These are phyloP conservation scores for Acleris literana DNA, from an alignment of 2,888 invertebrate species.

Conservation along the genomic window DNA sequence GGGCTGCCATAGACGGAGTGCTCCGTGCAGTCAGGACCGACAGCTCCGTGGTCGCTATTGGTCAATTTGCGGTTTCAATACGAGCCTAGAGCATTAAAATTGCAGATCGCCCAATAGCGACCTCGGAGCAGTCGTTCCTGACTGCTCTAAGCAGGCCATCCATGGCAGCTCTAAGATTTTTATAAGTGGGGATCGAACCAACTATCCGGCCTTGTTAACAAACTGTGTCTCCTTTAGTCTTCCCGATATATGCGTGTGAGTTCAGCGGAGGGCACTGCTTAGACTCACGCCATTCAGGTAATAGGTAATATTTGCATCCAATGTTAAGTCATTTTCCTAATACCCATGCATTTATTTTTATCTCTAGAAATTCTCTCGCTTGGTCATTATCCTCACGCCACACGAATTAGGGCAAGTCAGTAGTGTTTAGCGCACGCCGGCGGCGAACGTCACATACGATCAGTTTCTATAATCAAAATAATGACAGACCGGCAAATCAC, in stretches of 20 bases:
- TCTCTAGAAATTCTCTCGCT: constrained; percentile 18
- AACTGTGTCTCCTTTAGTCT: neutral
- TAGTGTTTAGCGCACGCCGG: constrained; percentile 20
- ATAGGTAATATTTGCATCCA: neutral
- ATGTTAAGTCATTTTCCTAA: constrained; percentile 18
- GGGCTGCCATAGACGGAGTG: too few species aligned
- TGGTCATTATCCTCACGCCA: constrained; percentile 24
- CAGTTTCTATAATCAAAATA: constrained; percentile 40
- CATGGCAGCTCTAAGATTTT: too few species aligned
- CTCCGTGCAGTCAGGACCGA: too few species aligned
- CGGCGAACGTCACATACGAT: constrained; percentile 23
- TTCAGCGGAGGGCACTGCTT: neutral
- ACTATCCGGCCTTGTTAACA: too few species aligned
- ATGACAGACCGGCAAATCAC: constrained; percentile 41
- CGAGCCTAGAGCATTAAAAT: too few species aligned
- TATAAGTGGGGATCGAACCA: too few species aligned
- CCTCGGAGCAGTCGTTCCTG: too few species aligned
- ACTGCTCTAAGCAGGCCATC: too few species aligned
- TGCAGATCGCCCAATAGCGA: too few species aligned
- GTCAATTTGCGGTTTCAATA: too few species aligned
- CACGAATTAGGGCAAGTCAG: constrained; percentile 12
- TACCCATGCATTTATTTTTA: constrained; percentile 20
- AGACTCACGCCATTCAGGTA: neutral
- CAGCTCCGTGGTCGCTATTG: too few species aligned
- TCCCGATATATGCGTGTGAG: neutral